phyloP scores from a whole-genome alignment of 2,888 invertebrate species.

The Phytoseiulus persimilis region DNA sequence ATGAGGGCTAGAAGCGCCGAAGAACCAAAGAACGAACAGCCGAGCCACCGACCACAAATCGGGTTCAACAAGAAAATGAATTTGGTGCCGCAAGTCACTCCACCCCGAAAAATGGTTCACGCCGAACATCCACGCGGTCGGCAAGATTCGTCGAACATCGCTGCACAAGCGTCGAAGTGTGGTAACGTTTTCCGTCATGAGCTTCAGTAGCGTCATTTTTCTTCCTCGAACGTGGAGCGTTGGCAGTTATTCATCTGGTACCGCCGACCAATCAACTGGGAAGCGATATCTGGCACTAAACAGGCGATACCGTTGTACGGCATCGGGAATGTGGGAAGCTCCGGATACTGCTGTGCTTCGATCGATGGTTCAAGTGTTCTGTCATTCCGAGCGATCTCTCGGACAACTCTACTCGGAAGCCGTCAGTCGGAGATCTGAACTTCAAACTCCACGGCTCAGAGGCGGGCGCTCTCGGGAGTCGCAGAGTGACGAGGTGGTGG shows the following conservation, averaged over 20 bases:
- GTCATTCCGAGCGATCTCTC: no score
- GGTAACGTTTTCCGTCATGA: neutral
- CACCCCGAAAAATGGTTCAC: neutral
- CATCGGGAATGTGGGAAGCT: no score
- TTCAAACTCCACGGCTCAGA: no score
- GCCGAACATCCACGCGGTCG: neutral
- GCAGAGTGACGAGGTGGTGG: neutral
- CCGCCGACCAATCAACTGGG: neutral
- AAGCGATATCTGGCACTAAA: neutral
- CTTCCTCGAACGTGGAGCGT: neutral
- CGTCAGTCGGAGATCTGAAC: no score
- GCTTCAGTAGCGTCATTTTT: neutral
- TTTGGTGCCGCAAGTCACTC: neutral
- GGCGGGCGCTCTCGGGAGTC: no score
- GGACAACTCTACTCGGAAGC: no score
- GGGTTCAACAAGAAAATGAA: conserved; percentile 5
- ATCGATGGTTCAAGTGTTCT: no score
- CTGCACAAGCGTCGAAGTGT: neutral
- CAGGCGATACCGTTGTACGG: neutral
- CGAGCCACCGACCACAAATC: neutral
- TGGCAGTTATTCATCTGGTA: neutral
- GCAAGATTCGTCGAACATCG: neutral
- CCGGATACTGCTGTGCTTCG: no score
- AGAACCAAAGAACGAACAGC: neutral
- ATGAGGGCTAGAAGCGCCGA: neutral